phyloP scores from a whole-genome alignment of 53 echinoderm and acorn worm genomes.

The Echinarachnius parma region DNA sequence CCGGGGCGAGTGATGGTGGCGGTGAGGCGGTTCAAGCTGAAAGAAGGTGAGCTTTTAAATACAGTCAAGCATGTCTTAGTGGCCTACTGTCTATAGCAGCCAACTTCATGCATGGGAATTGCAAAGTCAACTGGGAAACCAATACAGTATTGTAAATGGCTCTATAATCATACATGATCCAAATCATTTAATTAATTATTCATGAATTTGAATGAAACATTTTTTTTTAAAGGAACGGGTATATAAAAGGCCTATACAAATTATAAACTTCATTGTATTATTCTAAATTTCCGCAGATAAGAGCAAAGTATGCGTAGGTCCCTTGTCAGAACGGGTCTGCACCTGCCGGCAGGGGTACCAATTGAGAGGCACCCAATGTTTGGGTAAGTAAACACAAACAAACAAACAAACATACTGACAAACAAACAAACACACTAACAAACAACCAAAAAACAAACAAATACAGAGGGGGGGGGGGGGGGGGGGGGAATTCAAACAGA shows the following conservation, averaged over 20 bases:
- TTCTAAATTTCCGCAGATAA: slow-evolving; percentile 2
- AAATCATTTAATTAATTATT: not conserved
- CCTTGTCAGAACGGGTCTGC: slow-evolving; percentile 20
- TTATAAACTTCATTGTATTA: not conserved
- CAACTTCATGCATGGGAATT: too few relatives aligned
- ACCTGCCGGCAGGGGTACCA: slow-evolving; percentile 23
- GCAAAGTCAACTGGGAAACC: too few relatives aligned
- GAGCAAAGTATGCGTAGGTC: not conserved
- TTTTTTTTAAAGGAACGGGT: too few relatives aligned
- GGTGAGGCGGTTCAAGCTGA: slow-evolving; percentile 2
- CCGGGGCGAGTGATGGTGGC: slow-evolving; percentile 28
- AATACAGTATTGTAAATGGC: not conserved
- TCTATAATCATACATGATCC: too few relatives aligned
- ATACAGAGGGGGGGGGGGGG: not conserved
- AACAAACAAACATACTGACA: not conserved
- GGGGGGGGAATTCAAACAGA: not conserved
- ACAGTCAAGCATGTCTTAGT: too few relatives aligned
- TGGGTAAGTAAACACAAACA: slow-evolving; percentile 5
- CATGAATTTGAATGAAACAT: too few relatives aligned
- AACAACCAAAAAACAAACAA: not conserved
- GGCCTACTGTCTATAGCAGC: too few relatives aligned
- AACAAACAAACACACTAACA: not conserved
- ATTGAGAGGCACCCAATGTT: slow-evolving; percentile 10
- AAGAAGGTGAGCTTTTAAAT: too few relatives aligned
- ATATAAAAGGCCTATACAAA: too few relatives aligned